Percentiles rank a stretch among this genome's conserved stretches.
Evolutionary conservation across 2,888 invertebrate species (phyloP).

Genomic region (Deilephila elpenor): DNA sequence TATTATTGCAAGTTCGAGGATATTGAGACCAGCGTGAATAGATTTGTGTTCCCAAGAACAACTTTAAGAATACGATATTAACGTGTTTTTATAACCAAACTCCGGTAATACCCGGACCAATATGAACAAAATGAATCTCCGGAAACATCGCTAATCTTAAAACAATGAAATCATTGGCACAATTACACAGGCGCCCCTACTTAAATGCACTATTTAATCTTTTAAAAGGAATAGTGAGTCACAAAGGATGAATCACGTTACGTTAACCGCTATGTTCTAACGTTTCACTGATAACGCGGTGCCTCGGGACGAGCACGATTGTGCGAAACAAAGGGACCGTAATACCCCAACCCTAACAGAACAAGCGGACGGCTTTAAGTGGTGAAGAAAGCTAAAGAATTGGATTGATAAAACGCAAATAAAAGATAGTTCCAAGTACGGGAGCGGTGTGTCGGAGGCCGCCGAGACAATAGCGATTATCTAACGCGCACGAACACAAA

Average conservation of each 20-base stretch:
- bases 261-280: conserved; percentile 67
- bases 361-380: conserved; percentile 24
- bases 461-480: conserved; percentile 73
- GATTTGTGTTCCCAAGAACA: too few relatives aligned
- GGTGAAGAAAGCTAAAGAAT: conserved; percentile 46
- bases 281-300: conserved; percentile 65
- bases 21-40: not conserved
- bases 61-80: too few relatives aligned
- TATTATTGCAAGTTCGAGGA: not conserved
- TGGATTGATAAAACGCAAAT: conserved; percentile 47
- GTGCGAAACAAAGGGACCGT: conserved; percentile 52
- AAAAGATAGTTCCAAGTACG: conserved; percentile 59
- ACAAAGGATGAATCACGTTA: conserved; percentile 62
- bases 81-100: too few relatives aligned
- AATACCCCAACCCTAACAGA: conserved; percentile 36
- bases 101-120: too few relatives aligned
- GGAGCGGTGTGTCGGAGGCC: conserved; percentile 65
- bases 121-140: not conserved
- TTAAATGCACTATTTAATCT: conserved; percentile 24
- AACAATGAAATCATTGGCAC: conserved; percentile 11
- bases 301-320: conserved; percentile 59
- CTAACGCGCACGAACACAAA: conserved; percentile 69
- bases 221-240: conserved; percentile 27
- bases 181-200: conserved; percentile 2
- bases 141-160: conserved; percentile 3